Evolutionary conservation across 2,113 vertebrate genomes (phyloP), one percentile per base, ranked within the genome.

Genomic region (Herpetotheres cachinnans): DNA sequence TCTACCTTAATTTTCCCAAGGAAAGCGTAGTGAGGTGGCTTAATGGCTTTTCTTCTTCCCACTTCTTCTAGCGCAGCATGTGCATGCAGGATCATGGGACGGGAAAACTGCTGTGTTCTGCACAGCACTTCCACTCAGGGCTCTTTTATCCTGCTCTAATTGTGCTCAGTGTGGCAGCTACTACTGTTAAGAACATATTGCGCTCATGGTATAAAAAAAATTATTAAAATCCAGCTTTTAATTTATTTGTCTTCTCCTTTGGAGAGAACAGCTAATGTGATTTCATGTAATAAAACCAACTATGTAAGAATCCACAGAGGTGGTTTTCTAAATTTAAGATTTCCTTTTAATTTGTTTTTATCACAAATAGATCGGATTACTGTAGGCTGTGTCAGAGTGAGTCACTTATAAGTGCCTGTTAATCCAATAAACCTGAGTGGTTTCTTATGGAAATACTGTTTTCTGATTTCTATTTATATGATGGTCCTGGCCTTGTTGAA

Each of bases 321-420:
- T 85, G 90, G 54, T 69, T 85, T 76, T 79, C 87, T 96, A 85
- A 96, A 93, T 82, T 91, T 66, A 93, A 88, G 66, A 32, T 90
- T 96, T 88, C 87, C 58, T 94, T 95, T 69, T 66, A 76, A 90
- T 91, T 87, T 82, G 66, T 82, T 84, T 80, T 76, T 91, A 56
- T 93, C 85, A n/a, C 78, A 13, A 19, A 40, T 65, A 82, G 93
- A 93, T 96, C 76, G 90, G 84, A 93, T 95, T 90, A 82, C 84
- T 89, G 22, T 72, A 79, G 91, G 90, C 73, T 85, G 70, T 95
- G 95, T 77, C 90, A 85, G 59, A 3, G 27, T 96, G 95, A 97
- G 92, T 96, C 96, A 92, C 96, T 93, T 90, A 16, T 85, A 97
- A 97, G 78, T 96, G 95, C 93, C 70, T 90, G 82, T 82, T 96